Base-by-base conservation (phyloP, 35 echinoderm and acorn worm genomes). In the Ophiothrix spiculata region DNA sequence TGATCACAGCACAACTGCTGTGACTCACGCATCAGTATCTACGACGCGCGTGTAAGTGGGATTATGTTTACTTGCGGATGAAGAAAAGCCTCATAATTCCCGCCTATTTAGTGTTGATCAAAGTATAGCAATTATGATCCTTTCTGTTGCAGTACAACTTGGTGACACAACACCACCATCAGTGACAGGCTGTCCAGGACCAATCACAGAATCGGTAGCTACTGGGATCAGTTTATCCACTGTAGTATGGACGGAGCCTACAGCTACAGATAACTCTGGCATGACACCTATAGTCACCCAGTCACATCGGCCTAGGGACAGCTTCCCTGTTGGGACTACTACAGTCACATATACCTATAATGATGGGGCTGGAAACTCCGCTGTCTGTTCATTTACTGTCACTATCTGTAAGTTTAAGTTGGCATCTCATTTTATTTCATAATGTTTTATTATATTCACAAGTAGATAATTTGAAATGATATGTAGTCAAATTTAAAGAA, bases 81-180 rank as follows among this genome's bases (percentile, higher is more conserved):
- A n/a, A n/a, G n/a, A n/a, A n/a, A n/a, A n/a, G n/a, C n/a, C n/a
- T n/a, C n/a, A n/a, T n/a, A n/a, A n/a, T n/a, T n/a, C n/a, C n/a
- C n/a, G n/a, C n/a, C n/a, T n/a, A n/a, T n/a, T n/a, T n/a, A n/a
- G n/a, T n/a, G n/a, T n/a, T n/a, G n/a, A n/a, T n/a, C n/a, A n/a
- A n/a, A n/a, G n/a, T n/a, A n/a, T n/a, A n/a, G n/a, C n/a, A n/a
- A n/a, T n/a, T n/a, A n/a, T n/a, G n/a, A n/a, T 63, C n/a, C n/a
- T 33, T n/a, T n/a, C n/a, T n/a, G n/a, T 17, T 56, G 11, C 39
- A 34, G 31, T 19, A 12, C 80, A 40, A 40, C 32, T 82, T 13
- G 80, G 21, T 15, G 80, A 82, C 45, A 82, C 39, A 1, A 82
- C 80, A 39, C 80, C 80, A 12, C 80, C 80, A 56, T 46, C 80